Evolutionary conservation across 2,797 vertebrate genomes (phyloP).

Genomic region (Parauchenoglanis ngamensis): DNA sequence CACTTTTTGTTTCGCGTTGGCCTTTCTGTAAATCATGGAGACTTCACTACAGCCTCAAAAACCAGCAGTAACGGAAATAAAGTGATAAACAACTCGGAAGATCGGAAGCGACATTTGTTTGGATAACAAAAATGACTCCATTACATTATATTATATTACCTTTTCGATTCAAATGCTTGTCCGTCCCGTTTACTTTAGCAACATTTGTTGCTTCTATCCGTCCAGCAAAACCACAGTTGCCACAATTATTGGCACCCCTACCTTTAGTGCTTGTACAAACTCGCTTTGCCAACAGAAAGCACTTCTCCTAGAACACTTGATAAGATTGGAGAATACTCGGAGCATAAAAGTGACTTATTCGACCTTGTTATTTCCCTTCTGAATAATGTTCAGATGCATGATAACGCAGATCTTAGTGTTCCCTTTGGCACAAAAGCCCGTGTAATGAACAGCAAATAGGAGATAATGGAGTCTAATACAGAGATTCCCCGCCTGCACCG

Average conservation of each 20-base stretch:
- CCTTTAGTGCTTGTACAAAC: background rate
- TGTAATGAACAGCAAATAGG: constrained; percentile 20
- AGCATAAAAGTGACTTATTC: background rate
- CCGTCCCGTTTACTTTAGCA: background rate
- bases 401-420: background rate
- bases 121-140: too few species aligned
- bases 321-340: background rate
- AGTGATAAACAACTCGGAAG: background rate
- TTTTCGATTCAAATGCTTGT: background rate
- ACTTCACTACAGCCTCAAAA: background rate
- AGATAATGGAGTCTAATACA: constrained; percentile 15
- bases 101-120: background rate
- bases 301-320: background rate
- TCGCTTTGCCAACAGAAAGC: too few species aligned
- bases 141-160: background rate
- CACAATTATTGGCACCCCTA: background rate
- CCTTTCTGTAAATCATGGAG: background rate
- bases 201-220: background rate
- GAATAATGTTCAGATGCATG: background rate
- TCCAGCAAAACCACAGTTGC: background rate
- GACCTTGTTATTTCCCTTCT: background rate
- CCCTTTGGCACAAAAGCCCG: background rate
- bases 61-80: background rate
- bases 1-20: background rate
- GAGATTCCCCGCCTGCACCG: background rate